phyloP scores from a whole-genome alignment of 2,797 vertebrate genomes.

The Macropus fuliginosus region DNA sequence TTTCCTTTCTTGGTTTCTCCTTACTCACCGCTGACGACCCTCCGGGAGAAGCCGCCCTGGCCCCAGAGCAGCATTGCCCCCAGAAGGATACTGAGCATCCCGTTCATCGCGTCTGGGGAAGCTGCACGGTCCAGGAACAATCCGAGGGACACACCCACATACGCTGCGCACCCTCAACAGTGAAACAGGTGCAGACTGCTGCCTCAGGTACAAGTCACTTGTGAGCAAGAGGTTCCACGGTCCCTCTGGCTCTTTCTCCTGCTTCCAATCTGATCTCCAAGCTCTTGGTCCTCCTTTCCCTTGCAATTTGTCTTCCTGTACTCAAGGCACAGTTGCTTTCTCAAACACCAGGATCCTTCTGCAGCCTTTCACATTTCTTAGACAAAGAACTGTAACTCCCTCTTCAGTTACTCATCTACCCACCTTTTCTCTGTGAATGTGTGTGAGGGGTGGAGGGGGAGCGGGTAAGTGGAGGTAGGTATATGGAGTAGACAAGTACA shows the following conservation, averaged over 20 bases:
- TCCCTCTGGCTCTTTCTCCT: slow-evolving; percentile 7
- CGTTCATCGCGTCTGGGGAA: slow-evolving; percentile 62
- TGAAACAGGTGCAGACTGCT: neutral
- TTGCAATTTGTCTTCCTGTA: neutral
- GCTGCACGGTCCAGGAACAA: neutral
- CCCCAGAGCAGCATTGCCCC: slow-evolving; percentile 78
- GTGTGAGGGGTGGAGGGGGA: neutral
- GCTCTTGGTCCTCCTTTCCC: neutral
- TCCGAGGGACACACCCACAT: neutral
- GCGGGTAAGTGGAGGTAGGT: neutral
- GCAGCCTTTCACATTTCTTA: neutral
- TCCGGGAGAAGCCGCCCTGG: slow-evolving; percentile 74
- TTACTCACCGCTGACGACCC: slow-evolving; percentile 86
- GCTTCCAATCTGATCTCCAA: neutral
- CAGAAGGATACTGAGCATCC: slow-evolving; percentile 64
- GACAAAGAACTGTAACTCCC: slow-evolving; percentile 4
- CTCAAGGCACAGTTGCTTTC: neutral
- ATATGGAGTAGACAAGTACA: neutral
- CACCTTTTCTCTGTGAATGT: neutral
- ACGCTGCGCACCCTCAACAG: neutral
- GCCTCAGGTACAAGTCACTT: neutral
- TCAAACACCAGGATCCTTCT: neutral
- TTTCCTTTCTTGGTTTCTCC: neutral
- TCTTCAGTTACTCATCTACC: neutral
- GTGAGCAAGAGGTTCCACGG: neutral